Evolutionary conservation across 2,797 vertebrate species (phyloP), one percentile per base, ranked within the genome.

Genomic region (Heterohyrax brucei): DNA sequence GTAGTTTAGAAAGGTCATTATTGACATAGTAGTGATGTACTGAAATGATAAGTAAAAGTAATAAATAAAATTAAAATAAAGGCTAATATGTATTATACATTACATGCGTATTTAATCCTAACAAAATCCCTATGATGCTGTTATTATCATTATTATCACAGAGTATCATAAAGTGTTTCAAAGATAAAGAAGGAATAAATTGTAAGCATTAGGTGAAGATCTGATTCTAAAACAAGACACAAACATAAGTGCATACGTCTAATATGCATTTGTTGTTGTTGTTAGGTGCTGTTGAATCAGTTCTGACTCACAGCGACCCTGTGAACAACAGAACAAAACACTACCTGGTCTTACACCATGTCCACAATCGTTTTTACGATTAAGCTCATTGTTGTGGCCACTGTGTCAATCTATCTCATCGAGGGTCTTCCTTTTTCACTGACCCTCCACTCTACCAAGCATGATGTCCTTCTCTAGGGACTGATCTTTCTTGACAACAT

Each of bases 31-130:
- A 81, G 3, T 75, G 4, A 44, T 76, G 16, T n/a, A 81, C 4
- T 73, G 2, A 48, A 73, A 92, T 50, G 18, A 48, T 61, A 76
- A 33, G 18, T 48, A 48, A 76, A 10, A 73, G 0, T 26, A 87
- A 30, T n/a, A 44, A 83, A 48, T 87, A 81, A 76, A 59, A 56
- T 70, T 82, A 62, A 46, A 75, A 3, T 1, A 44, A 72, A 81
- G 48, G 2, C 48, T 48, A 56, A 18, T 2, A 56, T 61, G 19
- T 26, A 53, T 70, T 66, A 22, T 44, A 59, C 75, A 0, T 21
- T 21, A 81, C 87, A 77, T 87, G 24, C 26, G 3, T 44, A 90
- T 66, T 92, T 80, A 64, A 89, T 85, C 33, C 22, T 89, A 81
- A 28, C 2, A 76, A 61, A 48, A 53, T 39, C 1, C 12, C 13